Conservation (phyloP, 2,113 vertebrate species). For the Theristicus caerulescens region DNA sequence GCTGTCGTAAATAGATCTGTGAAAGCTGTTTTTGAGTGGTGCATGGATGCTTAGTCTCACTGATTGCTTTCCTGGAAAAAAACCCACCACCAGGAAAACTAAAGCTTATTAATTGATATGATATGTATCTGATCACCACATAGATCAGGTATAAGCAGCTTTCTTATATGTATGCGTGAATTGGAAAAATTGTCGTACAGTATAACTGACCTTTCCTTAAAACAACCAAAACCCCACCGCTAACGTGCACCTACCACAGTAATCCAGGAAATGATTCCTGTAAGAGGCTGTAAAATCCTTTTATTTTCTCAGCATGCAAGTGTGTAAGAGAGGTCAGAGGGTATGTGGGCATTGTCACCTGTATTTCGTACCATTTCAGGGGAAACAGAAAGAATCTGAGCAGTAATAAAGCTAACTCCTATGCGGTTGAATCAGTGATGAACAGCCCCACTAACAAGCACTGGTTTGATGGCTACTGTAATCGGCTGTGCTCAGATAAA, state of each 20-base stretch:
- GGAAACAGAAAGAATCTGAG: not conserved
- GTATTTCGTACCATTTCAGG: not conserved
- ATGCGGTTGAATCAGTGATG: not conserved
- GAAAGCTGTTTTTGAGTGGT: not conserved
- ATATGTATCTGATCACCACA: not conserved
- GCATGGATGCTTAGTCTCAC: not conserved
- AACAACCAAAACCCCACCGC: not conserved
- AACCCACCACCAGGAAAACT: not conserved
- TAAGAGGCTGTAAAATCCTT: not conserved
- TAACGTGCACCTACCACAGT: not conserved
- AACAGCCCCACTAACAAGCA: not conserved
- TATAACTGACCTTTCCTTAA: not conserved
- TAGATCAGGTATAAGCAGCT: not conserved
- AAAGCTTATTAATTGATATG: not conserved
- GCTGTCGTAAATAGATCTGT: not conserved
- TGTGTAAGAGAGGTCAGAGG: not conserved
- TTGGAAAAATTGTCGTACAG: not conserved
- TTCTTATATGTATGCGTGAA: not conserved
- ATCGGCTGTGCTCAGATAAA: not conserved
- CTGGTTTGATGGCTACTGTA: not conserved
- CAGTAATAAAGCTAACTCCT: not conserved
- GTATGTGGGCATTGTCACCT: not conserved
- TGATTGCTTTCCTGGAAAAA: not conserved
- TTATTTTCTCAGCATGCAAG: not conserved
- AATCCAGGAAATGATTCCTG: not conserved